A percentile compares a stretch with the other conserved stretches of the same genome.
Conservation (phyloP, 2,888 invertebrate genomes). For the Microdon myrmicae region DNA sequence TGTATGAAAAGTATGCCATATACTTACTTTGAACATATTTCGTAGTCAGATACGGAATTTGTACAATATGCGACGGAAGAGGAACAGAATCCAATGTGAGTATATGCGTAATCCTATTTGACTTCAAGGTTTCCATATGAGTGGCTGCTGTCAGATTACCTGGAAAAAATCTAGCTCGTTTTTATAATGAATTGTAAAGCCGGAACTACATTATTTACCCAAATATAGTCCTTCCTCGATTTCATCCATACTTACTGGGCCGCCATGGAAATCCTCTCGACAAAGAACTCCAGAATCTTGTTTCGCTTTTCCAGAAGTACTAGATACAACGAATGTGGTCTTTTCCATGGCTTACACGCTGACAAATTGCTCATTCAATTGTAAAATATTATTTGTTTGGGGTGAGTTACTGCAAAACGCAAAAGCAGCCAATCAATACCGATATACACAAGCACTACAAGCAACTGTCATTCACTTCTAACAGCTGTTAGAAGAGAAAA, state of each 20-base stretch:
- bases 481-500: too few species aligned
- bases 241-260: slow-evolving; percentile 66
- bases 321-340: slow-evolving; percentile 13
- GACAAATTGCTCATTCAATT: too few species aligned
- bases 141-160: slow-evolving; percentile 85
- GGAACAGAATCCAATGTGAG: slow-evolving; percentile 88
- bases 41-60: slow-evolving; percentile 74
- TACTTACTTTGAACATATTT: slow-evolving; percentile 81
- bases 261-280: slow-evolving; percentile 66
- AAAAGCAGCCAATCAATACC: too few species aligned
- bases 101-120: slow-evolving; percentile 78
- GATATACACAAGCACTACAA: too few species aligned
- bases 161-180: slow-evolving; percentile 57
- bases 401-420: too few species aligned
- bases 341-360: too few species aligned
- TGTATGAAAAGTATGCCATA: not conserved
- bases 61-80: slow-evolving; percentile 78
- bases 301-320: slow-evolving; percentile 26
- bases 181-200: not conserved
- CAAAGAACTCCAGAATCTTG: slow-evolving; percentile 54
- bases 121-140: slow-evolving; percentile 75
- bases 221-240: slow-evolving; percentile 64
- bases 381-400: too few species aligned
- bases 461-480: too few species aligned
- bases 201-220: slow-evolving; percentile 55